Evolutionary conservation across 2,113 vertebrate species (phyloP), one percentile per base, ranked within the genome.

Genomic region (Benthochromis sp.): DNA sequence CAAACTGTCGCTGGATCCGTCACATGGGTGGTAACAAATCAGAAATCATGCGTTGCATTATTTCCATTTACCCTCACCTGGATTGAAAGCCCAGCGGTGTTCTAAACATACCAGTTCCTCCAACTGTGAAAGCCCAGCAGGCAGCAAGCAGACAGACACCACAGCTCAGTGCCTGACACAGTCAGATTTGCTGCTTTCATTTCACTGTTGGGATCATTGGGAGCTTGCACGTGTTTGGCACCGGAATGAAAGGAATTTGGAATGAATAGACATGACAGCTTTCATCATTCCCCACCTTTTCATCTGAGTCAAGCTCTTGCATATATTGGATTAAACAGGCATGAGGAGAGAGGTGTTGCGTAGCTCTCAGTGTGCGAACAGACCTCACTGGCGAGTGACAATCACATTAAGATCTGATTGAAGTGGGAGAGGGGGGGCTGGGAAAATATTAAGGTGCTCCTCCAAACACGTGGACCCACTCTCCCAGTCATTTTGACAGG

Each of bases 231-330:
- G 55, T 66, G 59, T 94, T 92, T 93, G 93, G 83, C 89, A 57
- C 81, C 81, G 81, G 87, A 93, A 93, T 94, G 92, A 95, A 96
- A 94, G 71, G 91, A 90, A 88, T 94, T 90, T 90, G 86, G 93
- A 90, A 92, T 91, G 88, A 93, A 87, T 53, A 90, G 92, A 93
- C 89, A 34, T 88, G 90, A 93, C 81, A 87, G 86, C 86, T 94
- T 94, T 93, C 84, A 91, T 93, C 87, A 88, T 92, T 90, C 87
- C 47, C 90, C 89, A 86, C 86, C 91, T 94, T 95, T 94, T 93
- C 89, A 93, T 95, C 90, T 89, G 86, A 89, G 90, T 92, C 79
- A 19, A 89, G 89, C 90, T 87, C 85, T 82, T 88, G 84, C 92
- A 84, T 88, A 92, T 73, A 91, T 85, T 85, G 88, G 88, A 92